phyloP scores from a whole-genome alignment of 2,113 vertebrate species.

The Crotalus helleri region DNA sequence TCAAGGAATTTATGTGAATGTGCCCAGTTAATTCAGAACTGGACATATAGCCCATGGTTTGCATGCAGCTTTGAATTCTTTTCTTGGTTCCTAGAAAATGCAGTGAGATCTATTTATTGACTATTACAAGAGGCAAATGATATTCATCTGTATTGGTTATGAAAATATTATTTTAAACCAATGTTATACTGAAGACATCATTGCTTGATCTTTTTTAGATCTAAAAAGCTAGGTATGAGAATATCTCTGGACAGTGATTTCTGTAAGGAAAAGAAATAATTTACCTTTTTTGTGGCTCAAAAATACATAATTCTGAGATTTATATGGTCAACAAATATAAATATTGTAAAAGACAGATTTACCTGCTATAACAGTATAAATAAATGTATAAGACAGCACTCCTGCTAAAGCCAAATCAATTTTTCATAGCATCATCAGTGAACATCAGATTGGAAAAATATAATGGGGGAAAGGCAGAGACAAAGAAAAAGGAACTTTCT shows the following conservation, averaged over 20 bases:
- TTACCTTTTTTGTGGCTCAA: neutral
- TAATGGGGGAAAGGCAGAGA: neutral
- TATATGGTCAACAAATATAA: neutral
- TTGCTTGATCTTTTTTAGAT: neutral
- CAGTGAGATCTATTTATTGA: neutral
- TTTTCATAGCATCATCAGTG: neutral
- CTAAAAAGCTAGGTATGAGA: neutral
- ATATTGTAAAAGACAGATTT: neutral
- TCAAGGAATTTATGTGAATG: neutral
- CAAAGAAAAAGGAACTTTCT: neutral
- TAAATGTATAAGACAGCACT: neutral
- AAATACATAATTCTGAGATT: neutral
- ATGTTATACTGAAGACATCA: neutral
- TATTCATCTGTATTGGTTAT: neutral
- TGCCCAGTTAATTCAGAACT: neutral
- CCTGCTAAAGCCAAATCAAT: neutral
- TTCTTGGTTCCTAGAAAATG: neutral
- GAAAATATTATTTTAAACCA: neutral
- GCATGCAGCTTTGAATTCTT: neutral
- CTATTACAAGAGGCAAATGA: neutral
- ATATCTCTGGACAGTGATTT: neutral
- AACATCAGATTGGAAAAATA: neutral
- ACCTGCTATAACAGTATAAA: neutral
- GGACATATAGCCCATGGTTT: neutral
- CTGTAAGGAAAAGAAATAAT: neutral